These are phyloP conservation scores for Sebastes fasciatus DNA, from an alignment of 2,113 vertebrate genomes.

Conservation along the genomic window DNA sequence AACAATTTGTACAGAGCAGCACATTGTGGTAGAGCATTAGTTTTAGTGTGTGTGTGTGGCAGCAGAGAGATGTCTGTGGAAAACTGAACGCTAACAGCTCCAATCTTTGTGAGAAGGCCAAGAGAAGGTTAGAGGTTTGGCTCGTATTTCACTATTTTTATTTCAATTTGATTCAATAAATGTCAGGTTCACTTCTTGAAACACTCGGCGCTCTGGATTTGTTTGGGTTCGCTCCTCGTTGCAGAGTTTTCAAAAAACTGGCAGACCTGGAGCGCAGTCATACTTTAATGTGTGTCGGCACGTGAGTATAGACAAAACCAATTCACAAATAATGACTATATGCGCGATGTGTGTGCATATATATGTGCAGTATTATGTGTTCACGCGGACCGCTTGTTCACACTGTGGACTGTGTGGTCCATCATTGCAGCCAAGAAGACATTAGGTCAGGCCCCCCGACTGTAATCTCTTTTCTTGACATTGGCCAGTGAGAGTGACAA, in stretches of 20 bases:
- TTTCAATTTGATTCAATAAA: constrained; percentile 77
- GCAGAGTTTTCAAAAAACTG: constrained; percentile 25
- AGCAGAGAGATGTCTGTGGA: constrained; percentile 39
- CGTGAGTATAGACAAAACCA: not conserved
- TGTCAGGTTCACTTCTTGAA: constrained; percentile 68
- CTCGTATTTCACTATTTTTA: constrained; percentile 67
- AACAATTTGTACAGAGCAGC: constrained; percentile 61
- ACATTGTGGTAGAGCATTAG: constrained; percentile 30
- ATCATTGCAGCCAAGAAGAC: constrained; percentile 22
- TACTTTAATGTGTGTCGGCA: constrained; percentile 29
- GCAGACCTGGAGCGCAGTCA: constrained; percentile 35
- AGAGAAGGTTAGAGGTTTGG: constrained; percentile 44
- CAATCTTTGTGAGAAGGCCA: constrained; percentile 55
- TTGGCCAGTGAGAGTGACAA: constrained; percentile 1
- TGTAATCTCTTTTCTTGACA: constrained; percentile 26
- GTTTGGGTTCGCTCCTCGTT: constrained; percentile 51
- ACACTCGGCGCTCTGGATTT: constrained; percentile 22
- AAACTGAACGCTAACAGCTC: constrained; percentile 53
- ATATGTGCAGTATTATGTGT: not conserved
- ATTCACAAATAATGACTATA: not conserved
- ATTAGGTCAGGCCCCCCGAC: constrained; percentile 7
- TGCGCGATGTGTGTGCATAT: not conserved
- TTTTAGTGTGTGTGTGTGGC: constrained; percentile 31
- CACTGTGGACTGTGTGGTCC: constrained; percentile 36
- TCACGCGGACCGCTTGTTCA: constrained; percentile 24